A percentile compares a stretch with the other conserved stretches of the same genome.
phyloP scores from a whole-genome alignment of 1,140 invertebrate genomes.

The Pantala flavescens region DNA sequence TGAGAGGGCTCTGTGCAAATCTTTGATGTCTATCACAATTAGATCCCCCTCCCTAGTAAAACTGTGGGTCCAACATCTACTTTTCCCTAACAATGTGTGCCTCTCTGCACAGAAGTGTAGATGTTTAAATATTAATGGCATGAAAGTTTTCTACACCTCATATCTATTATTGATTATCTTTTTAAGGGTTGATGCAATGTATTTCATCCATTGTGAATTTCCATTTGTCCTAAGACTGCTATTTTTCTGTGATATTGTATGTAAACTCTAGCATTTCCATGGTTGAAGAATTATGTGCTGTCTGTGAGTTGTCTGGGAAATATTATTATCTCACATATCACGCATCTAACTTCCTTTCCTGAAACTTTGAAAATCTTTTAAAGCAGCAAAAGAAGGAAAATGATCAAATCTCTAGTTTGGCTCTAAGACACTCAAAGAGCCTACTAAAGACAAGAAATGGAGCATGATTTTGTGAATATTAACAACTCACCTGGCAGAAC shows the following conservation, averaged over 20 bases:
- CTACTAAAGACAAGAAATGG: too few relatives aligned
- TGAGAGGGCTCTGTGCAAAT: background rate
- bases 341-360: background rate
- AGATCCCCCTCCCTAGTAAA: background rate
- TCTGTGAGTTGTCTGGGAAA: background rate
- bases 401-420: too few relatives aligned
- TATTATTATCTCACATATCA: background rate
- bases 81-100: background rate
- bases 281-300: background rate
- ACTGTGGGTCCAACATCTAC: background rate
- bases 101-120: background rate
- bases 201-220: background rate
- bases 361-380: background rate
- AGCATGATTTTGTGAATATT: too few relatives aligned
- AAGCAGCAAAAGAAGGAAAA: too few relatives aligned
- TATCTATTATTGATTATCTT: background rate
- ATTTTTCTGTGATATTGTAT: conserved; percentile 10
- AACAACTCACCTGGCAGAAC: too few relatives aligned
- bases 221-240: background rate
- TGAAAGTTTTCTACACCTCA: background rate
- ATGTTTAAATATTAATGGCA: background rate
- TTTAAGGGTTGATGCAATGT: background rate
- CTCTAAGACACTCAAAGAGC: too few relatives aligned
- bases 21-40: background rate
- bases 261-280: background rate